These are phyloP conservation scores for Gonioctena quinquepunctata DNA, from an alignment of 1,140 invertebrate genomes.

Conservation along the genomic window DNA sequence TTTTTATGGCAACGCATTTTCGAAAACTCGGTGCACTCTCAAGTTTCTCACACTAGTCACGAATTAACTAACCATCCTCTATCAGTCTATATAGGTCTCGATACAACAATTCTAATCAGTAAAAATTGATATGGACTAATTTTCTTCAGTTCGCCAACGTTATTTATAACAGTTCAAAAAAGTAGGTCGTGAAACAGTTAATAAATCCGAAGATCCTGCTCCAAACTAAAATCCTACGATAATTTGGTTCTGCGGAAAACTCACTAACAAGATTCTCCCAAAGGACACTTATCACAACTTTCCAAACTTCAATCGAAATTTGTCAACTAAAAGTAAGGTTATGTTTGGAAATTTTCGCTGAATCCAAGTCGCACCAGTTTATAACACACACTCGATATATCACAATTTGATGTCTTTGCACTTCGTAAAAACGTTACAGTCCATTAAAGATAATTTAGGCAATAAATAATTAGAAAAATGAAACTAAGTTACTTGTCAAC, in stretches of 20 bases:
- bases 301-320: conserved; percentile 1
- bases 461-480: conserved; percentile 27
- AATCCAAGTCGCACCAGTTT: not conserved
- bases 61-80: too few species aligned
- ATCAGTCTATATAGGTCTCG: too few species aligned
- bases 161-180: conserved; percentile 17
- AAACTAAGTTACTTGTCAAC: conserved; percentile 25
- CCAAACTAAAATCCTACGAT: not conserved
- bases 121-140: not conserved
- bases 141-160: conserved; percentile 1
- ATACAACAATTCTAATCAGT: not conserved
- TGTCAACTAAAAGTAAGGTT: conserved; percentile 15
- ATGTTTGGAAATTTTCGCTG: not conserved
- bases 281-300: conserved; percentile 5
- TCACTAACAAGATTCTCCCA: not conserved
- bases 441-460: conserved; percentile 1
- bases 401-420: not conserved
- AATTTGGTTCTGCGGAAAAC: not conserved
- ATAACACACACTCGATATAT: not conserved
- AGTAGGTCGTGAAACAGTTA: conserved; percentile 34
- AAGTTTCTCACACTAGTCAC: too few species aligned
- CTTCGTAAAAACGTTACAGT: not conserved
- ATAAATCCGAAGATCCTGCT: conserved; percentile 3
- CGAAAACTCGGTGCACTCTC: not conserved
- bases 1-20: conserved; percentile 55